Evolutionary conservation across 2,113 vertebrate genomes (phyloP).

Genomic region (Tetraodon nigroviridis): DNA sequence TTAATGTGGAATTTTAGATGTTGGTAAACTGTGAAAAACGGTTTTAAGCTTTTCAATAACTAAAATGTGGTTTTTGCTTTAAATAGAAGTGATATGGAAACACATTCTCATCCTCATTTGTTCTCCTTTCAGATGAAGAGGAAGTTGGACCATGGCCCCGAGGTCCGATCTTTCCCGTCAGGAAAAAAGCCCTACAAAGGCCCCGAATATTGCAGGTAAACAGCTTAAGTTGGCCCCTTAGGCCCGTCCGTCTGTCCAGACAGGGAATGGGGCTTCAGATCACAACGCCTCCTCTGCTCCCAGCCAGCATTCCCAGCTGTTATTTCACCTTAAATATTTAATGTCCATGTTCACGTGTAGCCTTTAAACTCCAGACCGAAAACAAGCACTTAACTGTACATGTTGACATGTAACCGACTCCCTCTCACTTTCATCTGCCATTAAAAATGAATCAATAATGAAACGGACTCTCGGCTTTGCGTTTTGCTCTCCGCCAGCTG

Average conservation of each 20-base stretch:
- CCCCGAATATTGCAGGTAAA: constrained; percentile 95
- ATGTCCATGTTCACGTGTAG: constrained; percentile 60
- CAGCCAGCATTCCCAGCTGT: constrained; percentile 43
- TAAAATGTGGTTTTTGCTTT: neutral
- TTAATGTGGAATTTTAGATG: constrained; percentile 44
- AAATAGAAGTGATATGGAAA: constrained; percentile 13
- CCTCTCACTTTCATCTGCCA: constrained; percentile 53
- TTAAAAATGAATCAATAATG: constrained; percentile 72
- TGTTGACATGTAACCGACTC: constrained; percentile 49
- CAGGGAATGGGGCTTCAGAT: constrained; percentile 31
- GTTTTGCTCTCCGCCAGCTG: constrained; percentile 35
- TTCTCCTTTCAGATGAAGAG: constrained; percentile 95
- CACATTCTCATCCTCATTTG: constrained; percentile 15
- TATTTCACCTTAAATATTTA: constrained; percentile 57
- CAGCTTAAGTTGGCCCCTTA: neutral
- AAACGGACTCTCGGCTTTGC: constrained; percentile 51
- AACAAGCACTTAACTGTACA: constrained; percentile 55
- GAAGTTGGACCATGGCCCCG: constrained; percentile 99
- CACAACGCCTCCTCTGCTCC: constrained; percentile 20
- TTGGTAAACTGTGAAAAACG: constrained; percentile 34
- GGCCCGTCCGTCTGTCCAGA: constrained; percentile 14
- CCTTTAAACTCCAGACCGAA: constrained; percentile 61
- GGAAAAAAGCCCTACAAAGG: constrained; percentile 99
- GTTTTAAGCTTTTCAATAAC: constrained; percentile 36
- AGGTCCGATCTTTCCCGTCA: constrained; percentile 99